These are phyloP conservation scores for Nebria salina DNA, from an alignment of 2,888 invertebrate genomes.

Conservation along the genomic window DNA sequence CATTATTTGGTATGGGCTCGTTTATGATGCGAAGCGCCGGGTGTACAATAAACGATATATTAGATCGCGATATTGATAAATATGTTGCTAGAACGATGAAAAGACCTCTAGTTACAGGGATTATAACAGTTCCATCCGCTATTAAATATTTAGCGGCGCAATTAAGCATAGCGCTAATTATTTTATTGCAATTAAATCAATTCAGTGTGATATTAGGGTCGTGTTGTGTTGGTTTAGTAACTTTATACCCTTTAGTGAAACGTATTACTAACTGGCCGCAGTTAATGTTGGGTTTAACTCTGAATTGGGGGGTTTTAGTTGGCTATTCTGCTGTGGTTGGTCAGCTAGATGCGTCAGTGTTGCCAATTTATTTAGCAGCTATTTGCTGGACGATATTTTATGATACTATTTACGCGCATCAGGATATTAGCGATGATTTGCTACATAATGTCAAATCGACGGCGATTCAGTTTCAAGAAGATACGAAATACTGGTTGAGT, in stretches of 20 bases:
- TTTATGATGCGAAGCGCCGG: slow-evolving; percentile 97
- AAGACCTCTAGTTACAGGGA: slow-evolving; percentile 87
- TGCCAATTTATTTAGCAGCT: slow-evolving; percentile 88
- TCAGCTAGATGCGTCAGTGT: slow-evolving; percentile 73
- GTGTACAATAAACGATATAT: slow-evolving; percentile 97
- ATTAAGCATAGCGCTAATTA: slow-evolving; percentile 79
- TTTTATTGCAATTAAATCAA: slow-evolving; percentile 91
- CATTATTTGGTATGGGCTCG: slow-evolving; percentile 88
- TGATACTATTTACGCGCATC: slow-evolving; percentile 99
- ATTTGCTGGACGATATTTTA: slow-evolving; percentile 97
- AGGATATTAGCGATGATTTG: slow-evolving; percentile 89
- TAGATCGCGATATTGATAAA: slow-evolving; percentile 89
- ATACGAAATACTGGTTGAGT: slow-evolving; percentile 78
- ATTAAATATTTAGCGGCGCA: slow-evolving; percentile 84
- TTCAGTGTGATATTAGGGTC: slow-evolving; percentile 83
- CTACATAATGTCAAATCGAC: slow-evolving; percentile 90
- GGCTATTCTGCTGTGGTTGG: slow-evolving; percentile 91
- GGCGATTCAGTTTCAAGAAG: slow-evolving; percentile 83
- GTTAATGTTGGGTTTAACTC: slow-evolving; percentile 89
- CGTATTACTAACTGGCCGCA: slow-evolving; percentile 97
- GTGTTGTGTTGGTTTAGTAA: slow-evolving; percentile 80
- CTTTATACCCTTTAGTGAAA: slow-evolving; percentile 94
- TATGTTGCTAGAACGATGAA: slow-evolving; percentile 72
- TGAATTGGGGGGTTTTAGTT: slow-evolving; percentile 96
- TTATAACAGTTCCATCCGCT: slow-evolving; percentile 78